Conservation (phyloP, 2,113 vertebrate species). For the Xiphias gladius region DNA sequence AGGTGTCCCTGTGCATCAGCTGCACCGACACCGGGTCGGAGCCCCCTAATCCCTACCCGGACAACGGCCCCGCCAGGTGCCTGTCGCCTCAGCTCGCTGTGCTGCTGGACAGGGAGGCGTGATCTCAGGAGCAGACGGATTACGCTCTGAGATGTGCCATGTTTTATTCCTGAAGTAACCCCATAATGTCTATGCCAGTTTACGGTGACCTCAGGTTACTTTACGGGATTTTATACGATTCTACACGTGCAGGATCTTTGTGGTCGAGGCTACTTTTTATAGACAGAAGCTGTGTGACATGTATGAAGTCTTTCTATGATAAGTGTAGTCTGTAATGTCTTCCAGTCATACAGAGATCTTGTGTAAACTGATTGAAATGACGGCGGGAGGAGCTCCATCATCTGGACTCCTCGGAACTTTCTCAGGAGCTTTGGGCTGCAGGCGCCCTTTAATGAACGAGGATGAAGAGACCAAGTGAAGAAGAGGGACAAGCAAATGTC, state of each 20-base stretch:
- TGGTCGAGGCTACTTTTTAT: background rate
- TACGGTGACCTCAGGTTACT: background rate
- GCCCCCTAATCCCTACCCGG: constrained; percentile 46
- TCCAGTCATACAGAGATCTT: background rate
- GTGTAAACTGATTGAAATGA: background rate
- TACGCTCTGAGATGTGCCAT: no score
- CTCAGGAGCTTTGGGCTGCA: background rate
- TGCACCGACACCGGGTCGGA: constrained; percentile 73
- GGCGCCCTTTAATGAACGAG: background rate
- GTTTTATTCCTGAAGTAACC: background rate
- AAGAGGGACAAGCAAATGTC: background rate
- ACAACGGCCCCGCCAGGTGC: constrained; percentile 49
- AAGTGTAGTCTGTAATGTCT: background rate
- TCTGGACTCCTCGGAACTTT: background rate
- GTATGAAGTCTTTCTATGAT: background rate
- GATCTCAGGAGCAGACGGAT: constrained; percentile 8
- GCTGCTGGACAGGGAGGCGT: background rate
- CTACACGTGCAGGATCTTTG: background rate
- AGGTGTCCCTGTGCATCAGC: no score
- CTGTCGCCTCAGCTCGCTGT: constrained; percentile 20
- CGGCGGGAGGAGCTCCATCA: background rate
- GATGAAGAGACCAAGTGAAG: background rate
- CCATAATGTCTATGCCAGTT: background rate
- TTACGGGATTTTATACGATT: background rate
- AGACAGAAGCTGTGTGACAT: background rate